Evolutionary conservation across 2,797 vertebrate genomes (phyloP).

Genomic region (Parambassis ranga): DNA sequence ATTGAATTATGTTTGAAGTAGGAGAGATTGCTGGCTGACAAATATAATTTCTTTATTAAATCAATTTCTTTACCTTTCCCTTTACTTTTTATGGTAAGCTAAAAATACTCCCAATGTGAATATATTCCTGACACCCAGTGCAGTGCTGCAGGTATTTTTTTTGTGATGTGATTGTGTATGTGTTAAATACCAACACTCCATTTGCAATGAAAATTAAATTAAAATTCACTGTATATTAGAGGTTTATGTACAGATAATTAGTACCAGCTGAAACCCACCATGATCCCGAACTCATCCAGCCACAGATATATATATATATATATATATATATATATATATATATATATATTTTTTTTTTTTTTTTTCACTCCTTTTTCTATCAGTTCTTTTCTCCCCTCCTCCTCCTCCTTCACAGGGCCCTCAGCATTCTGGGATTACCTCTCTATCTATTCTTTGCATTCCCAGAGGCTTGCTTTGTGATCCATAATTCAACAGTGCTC

Average conservation of each 20-base stretch:
- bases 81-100: conserved; percentile 49
- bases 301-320: too few relatives aligned
- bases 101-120: conserved; percentile 59
- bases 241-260: conserved; percentile 17
- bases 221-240: conserved; percentile 19
- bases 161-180: conserved; percentile 45
- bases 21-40: conserved; percentile 78
- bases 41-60: conserved; percentile 77
- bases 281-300: conserved; percentile 51
- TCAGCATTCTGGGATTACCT: conserved; percentile 76
- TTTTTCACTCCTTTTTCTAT: conserved; percentile 51
- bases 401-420: conserved; percentile 48
- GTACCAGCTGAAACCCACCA: conserved; percentile 29
- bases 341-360: conserved; percentile 34
- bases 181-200: conserved; percentile 38
- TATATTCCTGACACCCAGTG: conserved; percentile 36
- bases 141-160: conserved; percentile 11
- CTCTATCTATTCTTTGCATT: conserved; percentile 74
- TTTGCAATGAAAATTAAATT: conserved; percentile 30
- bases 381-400: conserved; percentile 63
- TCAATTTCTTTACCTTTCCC: conserved; percentile 59
- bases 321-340: too few relatives aligned
- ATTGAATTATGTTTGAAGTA: conserved; percentile 83
- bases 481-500: conserved; percentile 77
- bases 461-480: conserved; percentile 66